Evolutionary conservation across 2,888 invertebrate genomes (phyloP).

Genomic region (Apodemia zela): DNA sequence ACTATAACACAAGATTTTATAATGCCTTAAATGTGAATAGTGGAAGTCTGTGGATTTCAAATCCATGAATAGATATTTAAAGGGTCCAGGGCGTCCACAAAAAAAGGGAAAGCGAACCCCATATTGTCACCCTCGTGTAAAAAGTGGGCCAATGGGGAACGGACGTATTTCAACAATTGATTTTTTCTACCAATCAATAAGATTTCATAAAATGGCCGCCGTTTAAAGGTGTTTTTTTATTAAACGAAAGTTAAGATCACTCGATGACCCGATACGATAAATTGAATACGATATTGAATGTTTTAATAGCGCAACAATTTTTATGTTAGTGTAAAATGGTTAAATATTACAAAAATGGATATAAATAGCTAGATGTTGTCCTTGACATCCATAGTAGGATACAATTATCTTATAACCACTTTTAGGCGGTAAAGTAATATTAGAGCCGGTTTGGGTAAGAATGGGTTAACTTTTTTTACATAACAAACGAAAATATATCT

Average conservation of each 20-base stretch:
- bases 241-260: background rate
- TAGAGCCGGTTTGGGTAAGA: background rate
- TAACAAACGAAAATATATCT: no score
- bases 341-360: background rate
- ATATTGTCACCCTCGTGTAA: slow-evolving; percentile 66
- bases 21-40: slow-evolving; percentile 1
- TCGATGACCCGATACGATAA: background rate
- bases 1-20: background rate
- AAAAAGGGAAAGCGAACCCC: slow-evolving; percentile 67
- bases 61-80: slow-evolving; percentile 56
- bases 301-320: background rate
- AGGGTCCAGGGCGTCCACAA: slow-evolving; percentile 46
- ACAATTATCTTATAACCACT: background rate
- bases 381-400: background rate
- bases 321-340: background rate
- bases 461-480: background rate
- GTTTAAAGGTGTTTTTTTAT: slow-evolving; percentile 34
- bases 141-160: slow-evolving; percentile 75
- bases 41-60: slow-evolving; percentile 38
- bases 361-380: background rate
- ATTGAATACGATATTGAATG: background rate
- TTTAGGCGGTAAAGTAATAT: background rate
- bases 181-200: slow-evolving; percentile 76
- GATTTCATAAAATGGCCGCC: slow-evolving; percentile 70
- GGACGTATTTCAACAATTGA: slow-evolving; percentile 61